Conservation (phyloP, 2,113 vertebrate species). For the Crotophaga sulcirostris region DNA sequence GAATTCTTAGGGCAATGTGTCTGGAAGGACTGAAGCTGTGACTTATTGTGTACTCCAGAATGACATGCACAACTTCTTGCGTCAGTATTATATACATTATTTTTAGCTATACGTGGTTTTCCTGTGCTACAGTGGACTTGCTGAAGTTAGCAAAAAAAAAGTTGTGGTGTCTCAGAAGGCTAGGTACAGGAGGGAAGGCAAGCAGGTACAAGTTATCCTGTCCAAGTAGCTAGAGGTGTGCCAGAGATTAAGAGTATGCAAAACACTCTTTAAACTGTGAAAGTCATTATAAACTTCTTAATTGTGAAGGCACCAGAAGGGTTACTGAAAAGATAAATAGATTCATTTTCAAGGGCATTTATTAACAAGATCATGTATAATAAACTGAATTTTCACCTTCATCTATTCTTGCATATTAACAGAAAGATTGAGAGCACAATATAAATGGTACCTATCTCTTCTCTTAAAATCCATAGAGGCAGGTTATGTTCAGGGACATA, state of each 20-base stretch:
- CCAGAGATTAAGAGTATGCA: background rate
- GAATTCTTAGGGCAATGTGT: background rate
- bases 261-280: background rate
- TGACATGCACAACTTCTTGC: background rate
- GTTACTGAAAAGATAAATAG: background rate
- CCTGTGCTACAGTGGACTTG: background rate
- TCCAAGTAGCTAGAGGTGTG: background rate
- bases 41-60: background rate
- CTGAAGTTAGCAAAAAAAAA: background rate
- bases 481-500: background rate
- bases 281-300: background rate
- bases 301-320: background rate
- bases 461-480: background rate
- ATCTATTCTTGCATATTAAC: background rate
- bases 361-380: background rate
- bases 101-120: rapidly evolving
- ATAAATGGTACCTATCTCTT: background rate
- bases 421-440: background rate
- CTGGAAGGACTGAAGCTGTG: background rate
- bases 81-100: background rate
- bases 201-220: background rate
- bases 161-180: background rate
- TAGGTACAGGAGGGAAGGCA: background rate
- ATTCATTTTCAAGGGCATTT: background rate
- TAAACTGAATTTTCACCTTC: background rate